A percentile compares a stretch with the other conserved stretches of the same genome.
These are phyloP conservation scores for Chromobotia macracanthus DNA, from an alignment of 2,797 vertebrate genomes.

Conservation along the genomic window DNA sequence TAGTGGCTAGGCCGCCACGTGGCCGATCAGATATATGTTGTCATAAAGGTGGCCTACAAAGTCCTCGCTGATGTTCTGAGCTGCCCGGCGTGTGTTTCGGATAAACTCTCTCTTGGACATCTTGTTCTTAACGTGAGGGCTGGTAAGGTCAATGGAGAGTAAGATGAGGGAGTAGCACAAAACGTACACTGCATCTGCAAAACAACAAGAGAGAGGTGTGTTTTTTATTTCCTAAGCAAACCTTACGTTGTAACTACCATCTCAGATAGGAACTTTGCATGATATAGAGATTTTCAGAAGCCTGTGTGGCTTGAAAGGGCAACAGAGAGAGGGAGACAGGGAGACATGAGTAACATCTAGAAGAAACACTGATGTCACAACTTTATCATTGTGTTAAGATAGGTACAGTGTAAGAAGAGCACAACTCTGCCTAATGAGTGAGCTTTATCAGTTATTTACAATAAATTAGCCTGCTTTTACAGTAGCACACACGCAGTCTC, in stretches of 20 bases:
- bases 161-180: conserved; percentile 98
- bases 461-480: conserved; percentile 40
- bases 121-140: conserved; percentile 99
- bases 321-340: no score
- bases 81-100: conserved; percentile 93
- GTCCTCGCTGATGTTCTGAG: conserved; percentile 98
- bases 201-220: conserved; percentile 11
- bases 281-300: background rate
- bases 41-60: conserved; percentile 99
- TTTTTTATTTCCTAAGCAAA: background rate
- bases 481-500: conserved; percentile 27
- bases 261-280: background rate
- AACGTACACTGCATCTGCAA: conserved; percentile 93
- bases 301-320: background rate
- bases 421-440: background rate
- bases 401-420: background rate
- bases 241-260: background rate
- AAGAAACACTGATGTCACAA: background rate
- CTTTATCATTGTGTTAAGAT: no score
- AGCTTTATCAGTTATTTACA: conserved; percentile 38
- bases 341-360: no score
- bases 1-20: conserved; percentile 88
- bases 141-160: conserved; percentile 96
- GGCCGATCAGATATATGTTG: conserved; percentile 99
- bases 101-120: conserved; percentile 99